These are phyloP conservation scores for Dryobota labecula DNA, from an alignment of 2,888 invertebrate genomes.

Conservation along the genomic window DNA sequence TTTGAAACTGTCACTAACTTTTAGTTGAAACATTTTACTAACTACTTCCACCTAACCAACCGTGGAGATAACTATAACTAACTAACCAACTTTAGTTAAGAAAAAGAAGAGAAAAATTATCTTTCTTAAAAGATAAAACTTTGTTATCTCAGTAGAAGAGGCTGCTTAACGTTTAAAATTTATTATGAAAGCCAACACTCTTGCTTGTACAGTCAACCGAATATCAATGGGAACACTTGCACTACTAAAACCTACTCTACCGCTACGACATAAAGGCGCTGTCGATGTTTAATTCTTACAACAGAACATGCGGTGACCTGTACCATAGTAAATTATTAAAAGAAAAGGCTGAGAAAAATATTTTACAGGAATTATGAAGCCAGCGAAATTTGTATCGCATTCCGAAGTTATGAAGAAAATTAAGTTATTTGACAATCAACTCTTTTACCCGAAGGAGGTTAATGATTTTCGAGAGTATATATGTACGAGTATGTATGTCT, in stretches of 20 bases:
- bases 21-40: background rate
- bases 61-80: slow-evolving; percentile 23
- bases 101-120: slow-evolving; percentile 2
- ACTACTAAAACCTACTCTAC: background rate
- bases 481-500: no score
- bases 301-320: background rate
- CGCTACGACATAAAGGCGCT: background rate
- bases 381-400: background rate
- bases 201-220: background rate
- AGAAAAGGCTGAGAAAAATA: slow-evolving; percentile 13
- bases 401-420: background rate
- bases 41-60: background rate
- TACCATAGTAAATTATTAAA: slow-evolving; percentile 4
- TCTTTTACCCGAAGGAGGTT: no score
- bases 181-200: slow-evolving; percentile 25
- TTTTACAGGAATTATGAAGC: slow-evolving; percentile 3
- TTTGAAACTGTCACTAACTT: background rate
- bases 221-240: background rate
- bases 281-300: background rate
- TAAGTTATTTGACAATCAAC: no score
- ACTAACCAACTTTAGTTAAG: slow-evolving; percentile 18
- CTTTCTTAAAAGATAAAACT: slow-evolving; percentile 31
- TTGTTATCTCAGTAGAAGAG: background rate
- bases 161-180: slow-evolving; percentile 13
- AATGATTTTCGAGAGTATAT: no score